Conservation (phyloP, 2,888 invertebrate genomes). For the Nipponacmea schrenckii region DNA sequence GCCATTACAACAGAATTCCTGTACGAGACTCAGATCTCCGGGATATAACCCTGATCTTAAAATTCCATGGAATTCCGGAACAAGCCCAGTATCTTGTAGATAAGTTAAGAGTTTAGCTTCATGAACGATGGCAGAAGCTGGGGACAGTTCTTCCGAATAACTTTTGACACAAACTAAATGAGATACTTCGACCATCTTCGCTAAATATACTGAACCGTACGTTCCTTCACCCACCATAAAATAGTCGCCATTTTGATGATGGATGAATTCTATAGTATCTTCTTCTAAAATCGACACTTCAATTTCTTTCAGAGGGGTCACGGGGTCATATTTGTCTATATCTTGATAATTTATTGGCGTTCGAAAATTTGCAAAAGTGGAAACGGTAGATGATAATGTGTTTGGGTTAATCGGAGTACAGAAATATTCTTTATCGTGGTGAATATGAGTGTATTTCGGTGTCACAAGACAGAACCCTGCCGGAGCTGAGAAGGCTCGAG, state of each 20-base stretch:
- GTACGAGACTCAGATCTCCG: neutral
- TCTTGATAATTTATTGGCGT: no score
- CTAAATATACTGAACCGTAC: constrained; percentile 33
- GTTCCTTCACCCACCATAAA: constrained; percentile 32
- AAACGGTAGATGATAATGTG: no score
- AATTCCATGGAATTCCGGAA: constrained; percentile 31
- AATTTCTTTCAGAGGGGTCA: constrained; percentile 26
- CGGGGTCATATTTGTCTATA: no score
- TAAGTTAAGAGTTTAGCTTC: constrained; percentile 33
- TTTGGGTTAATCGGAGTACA: no score
- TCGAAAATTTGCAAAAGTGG: no score
- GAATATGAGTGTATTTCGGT: no score
- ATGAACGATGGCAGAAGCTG: constrained; percentile 30
- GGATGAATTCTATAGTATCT: constrained; percentile 26
- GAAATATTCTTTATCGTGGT: no score
- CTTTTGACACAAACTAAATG: neutral
- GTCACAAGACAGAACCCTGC: no score
- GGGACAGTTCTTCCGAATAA: constrained; percentile 19
- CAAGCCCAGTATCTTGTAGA: constrained; percentile 32
- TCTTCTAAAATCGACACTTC: constrained; percentile 28
- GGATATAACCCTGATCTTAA: neutral
- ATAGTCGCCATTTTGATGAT: constrained; percentile 30
- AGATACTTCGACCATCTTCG: constrained; percentile 7
- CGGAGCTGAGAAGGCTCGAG: no score
- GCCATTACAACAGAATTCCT: neutral